Conservation (phyloP, 2,888 invertebrate species). For the Dendrolimus pini region DNA sequence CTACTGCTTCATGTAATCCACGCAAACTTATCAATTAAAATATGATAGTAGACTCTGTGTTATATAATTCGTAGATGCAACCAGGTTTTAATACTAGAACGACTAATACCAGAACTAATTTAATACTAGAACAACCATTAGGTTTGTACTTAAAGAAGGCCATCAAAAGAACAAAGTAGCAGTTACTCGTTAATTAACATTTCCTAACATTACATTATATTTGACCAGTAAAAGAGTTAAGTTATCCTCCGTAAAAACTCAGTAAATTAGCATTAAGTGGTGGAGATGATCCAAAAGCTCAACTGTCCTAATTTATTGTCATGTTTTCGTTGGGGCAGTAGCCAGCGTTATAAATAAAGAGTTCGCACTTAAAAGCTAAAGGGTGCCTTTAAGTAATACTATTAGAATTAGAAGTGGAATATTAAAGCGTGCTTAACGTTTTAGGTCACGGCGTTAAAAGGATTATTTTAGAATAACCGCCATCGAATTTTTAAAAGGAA, state of each 20-base stretch:
- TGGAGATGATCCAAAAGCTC: constrained; percentile 20
- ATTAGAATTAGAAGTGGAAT: constrained; percentile 6
- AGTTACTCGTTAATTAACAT: not conserved
- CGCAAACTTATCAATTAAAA: not conserved
- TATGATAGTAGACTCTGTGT: too few relatives aligned
- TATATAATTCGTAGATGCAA: too few relatives aligned
- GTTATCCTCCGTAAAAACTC: constrained; percentile 2
- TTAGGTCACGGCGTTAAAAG: not conserved
- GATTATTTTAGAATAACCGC: too few relatives aligned
- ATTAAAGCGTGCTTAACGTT: constrained; percentile 8
- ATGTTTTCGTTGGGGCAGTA: constrained; percentile 19
- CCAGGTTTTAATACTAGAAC: too few relatives aligned
- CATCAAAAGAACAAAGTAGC: not conserved
- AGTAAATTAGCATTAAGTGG: constrained; percentile 10
- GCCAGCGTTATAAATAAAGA: constrained; percentile 20
- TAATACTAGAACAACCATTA: too few relatives aligned
- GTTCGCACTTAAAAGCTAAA: constrained; percentile 21
- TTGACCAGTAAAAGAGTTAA: constrained; percentile 1
- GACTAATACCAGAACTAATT: too few relatives aligned
- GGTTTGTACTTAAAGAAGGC: not conserved
- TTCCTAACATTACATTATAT: constrained; percentile 3
- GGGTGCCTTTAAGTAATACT: constrained; percentile 14
- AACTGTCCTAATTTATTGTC: constrained; percentile 21
- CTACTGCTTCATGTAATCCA: not conserved
- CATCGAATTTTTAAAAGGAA: too few relatives aligned